Base-by-base conservation (phyloP, 2,888 invertebrate species). In the Drosophila paramelanica region DNA sequence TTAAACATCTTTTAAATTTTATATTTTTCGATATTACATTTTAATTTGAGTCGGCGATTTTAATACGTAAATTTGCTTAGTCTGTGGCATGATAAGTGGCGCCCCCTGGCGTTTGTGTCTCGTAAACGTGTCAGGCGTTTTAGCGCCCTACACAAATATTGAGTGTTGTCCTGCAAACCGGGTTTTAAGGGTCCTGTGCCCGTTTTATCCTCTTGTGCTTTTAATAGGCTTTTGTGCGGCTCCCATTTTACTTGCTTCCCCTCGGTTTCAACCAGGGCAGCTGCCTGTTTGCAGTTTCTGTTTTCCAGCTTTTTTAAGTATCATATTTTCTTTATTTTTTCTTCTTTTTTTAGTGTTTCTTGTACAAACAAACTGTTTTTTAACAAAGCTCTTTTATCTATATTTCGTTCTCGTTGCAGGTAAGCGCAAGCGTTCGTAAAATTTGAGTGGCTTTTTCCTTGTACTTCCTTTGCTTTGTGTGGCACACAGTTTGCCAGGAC, bases 211-310 rank as follows among this genome's bases (percentile, higher is more conserved):
- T 25, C 64, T 31, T 45, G 38, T 50, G 43, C 50, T 79, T 65
- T 67, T 88, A 82, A 82, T 82, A 79, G 86, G 83, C 76, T 82
- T 81, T 85, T 67, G 59, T 56, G 59, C 31, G 42, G 62, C 56
- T 75, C 66, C 72, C 56, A 52, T 62, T 61, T 73, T 64, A 55
- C 62, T 58, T 68, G 68, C 55, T 61, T 57, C 3, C 31, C 3
- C 31, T 31, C 27, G 8, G 31, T 10, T 8, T 10, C 31, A 31
- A 31, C 31, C 31, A 31, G 31, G 27, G 42, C 50, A 39, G 23
- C 55, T 56, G 23, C 27, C 51, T 36, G 49, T 50, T 23, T 41
- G 25, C 61, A 49, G 25, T 56, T 46, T 67, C 39, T 38, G 47
- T 41, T 49, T 38, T 14, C n/a, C 27, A 46, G 33, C 60, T 49